phyloP scores from a whole-genome alignment of 2,113 vertebrate genomes.

The Microcebus tavaratra region DNA sequence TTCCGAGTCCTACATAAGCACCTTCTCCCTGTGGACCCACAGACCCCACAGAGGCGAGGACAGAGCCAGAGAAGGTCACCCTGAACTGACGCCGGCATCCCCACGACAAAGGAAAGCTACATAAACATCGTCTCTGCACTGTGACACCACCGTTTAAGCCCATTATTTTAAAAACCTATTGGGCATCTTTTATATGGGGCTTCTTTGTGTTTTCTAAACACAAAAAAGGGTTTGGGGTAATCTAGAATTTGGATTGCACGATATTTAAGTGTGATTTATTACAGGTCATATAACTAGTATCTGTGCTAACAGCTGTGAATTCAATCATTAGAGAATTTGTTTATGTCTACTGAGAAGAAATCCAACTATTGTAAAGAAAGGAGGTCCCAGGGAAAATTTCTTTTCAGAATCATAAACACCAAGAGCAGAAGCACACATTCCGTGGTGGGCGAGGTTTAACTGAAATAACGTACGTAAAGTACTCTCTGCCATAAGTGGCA shows the following conservation, averaged over 20 bases:
- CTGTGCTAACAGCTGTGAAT: not conserved
- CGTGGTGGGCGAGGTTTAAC: accelerated
- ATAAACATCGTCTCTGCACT: accelerated
- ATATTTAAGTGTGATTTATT: slow-evolving; percentile 25
- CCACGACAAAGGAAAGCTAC: accelerated
- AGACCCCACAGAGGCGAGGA: accelerated
- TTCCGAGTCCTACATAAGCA: accelerated
- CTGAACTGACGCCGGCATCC: accelerated
- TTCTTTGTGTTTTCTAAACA: not conserved
- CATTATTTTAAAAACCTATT: not conserved
- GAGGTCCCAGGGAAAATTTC: not conserved
- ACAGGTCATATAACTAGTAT: not conserved
- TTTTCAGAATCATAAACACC: not conserved
- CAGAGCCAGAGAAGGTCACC: accelerated
- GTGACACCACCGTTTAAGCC: accelerated
- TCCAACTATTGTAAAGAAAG: not conserved
- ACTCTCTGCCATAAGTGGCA: not conserved
- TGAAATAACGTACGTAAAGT: accelerated
- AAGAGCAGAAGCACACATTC: not conserved
- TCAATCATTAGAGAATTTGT: slow-evolving; percentile 5
- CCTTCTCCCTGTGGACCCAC: not conserved
- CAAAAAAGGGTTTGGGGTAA: not conserved
- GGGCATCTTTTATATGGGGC: no score
- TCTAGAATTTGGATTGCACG: not conserved
- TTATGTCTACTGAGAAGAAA: slow-evolving; percentile 36